These are phyloP conservation scores for Drosophila fungiperda DNA, from an alignment of 2,888 invertebrate species.

Conservation along the genomic window DNA sequence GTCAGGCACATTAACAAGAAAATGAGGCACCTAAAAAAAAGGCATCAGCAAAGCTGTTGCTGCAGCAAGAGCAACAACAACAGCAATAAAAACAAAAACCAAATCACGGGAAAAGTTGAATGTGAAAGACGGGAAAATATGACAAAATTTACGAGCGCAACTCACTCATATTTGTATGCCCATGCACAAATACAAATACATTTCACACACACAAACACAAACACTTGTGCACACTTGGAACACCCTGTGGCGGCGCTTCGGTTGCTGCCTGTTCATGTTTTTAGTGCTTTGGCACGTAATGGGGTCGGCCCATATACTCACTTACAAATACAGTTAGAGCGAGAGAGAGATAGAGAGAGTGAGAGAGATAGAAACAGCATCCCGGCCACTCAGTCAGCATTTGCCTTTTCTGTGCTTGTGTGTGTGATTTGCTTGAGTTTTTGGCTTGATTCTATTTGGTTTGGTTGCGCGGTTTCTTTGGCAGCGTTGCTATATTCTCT, in stretches of 20 bases:
- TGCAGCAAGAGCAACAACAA: slow-evolving; percentile 26
- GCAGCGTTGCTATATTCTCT: slow-evolving; percentile 14
- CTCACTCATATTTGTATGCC: slow-evolving; percentile 62
- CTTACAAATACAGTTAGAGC: slow-evolving; percentile 5
- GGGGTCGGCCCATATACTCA: slow-evolving; percentile 66
- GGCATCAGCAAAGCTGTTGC: slow-evolving; percentile 19
- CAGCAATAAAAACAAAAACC: slow-evolving; percentile 19
- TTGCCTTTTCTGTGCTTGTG: slow-evolving; percentile 54
- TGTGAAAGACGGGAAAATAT: slow-evolving; percentile 72
- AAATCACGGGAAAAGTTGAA: slow-evolving; percentile 57
- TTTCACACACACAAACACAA: slow-evolving; percentile 19
- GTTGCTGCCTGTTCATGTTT: slow-evolving; percentile 65
- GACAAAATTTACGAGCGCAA: slow-evolving; percentile 76
- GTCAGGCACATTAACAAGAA: slow-evolving; percentile 61
- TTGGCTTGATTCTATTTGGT: slow-evolving; percentile 41
- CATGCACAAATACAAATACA: slow-evolving; percentile 31
- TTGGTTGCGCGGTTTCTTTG: slow-evolving; percentile 41
- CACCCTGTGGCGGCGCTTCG: slow-evolving; percentile 63
- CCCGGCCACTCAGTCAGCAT: slow-evolving; percentile 51
- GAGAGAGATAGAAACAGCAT: background rate
- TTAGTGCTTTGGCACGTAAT: slow-evolving; percentile 79
- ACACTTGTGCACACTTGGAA: slow-evolving; percentile 26
- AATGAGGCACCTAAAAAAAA: slow-evolving; percentile 58
- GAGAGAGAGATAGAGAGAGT: background rate
- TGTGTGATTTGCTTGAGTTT: slow-evolving; percentile 22